Evolutionary conservation across 2,113 vertebrate genomes (phyloP), one percentile per base, ranked within the genome.

Genomic region (Carassius gibelio): DNA sequence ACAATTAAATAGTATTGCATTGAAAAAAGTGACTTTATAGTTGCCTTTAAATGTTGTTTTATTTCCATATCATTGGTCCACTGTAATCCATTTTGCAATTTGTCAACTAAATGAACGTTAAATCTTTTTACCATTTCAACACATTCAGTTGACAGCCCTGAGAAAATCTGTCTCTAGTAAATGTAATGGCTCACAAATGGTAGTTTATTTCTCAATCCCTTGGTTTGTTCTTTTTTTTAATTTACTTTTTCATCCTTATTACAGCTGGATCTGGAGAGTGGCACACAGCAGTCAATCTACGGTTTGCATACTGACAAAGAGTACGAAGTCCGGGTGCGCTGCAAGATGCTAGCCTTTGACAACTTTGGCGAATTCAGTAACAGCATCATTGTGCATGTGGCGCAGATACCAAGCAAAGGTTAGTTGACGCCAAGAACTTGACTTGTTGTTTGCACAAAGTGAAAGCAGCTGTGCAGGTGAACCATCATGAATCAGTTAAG

Each of bases 351-450:
- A 4, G 90, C 91, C 48, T 96, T 95, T 21, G 91, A 90, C 34
- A 95, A 95, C 86, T 99, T 96, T 10, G 96, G 97, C 30, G 95
- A 97, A 30, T 99, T 97, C 92, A 98, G 97, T 59, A 95, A 98
- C 26, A 90, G 94, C 61, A 91, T 99, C 66, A 93, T 93, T 55
- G 91, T 99, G 50, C 91, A 95, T 42, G 85, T 93, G 50, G 79
- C 84, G 2, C 85, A 90, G n/a, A 82, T 90, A 77, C 86, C 87
- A 48, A 86, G 1, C 55, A 89, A 85, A 91, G 94, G 94, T 94
- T 71, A 89, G 75, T 64, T 2, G 26, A 42, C 38, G 61, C 3
- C 45, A 48, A 36, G 14, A 50, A 75, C 52, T 50, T 36, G 11
- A 34, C 36, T 45, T 61, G 50, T 74, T 52, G 34, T 76, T 75